Conservation (phyloP, 1,140 invertebrate genomes). For the Scaptomyza hsui region DNA sequence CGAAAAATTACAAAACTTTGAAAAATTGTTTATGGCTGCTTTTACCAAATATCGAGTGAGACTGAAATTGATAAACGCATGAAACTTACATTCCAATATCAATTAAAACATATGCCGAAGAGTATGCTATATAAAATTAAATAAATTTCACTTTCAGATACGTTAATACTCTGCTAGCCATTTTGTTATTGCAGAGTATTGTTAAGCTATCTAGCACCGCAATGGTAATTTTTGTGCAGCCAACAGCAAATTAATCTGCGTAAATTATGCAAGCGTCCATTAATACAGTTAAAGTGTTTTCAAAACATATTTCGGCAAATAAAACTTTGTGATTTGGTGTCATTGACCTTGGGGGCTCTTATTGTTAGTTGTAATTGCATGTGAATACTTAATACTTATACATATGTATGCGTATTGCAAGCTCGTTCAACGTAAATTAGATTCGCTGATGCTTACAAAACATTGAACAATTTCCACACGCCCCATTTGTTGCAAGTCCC, state of each 20-base stretch:
- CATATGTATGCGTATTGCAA: constrained; percentile 12
- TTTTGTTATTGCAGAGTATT: not conserved
- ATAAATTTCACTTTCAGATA: too few species aligned
- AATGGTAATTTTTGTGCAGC: constrained; percentile 33
- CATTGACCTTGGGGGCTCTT: constrained; percentile 26
- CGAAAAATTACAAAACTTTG: not conserved
- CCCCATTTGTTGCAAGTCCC: constrained; percentile 53
- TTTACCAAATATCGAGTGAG: too few species aligned
- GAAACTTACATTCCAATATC: too few species aligned
- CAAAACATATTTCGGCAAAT: constrained; percentile 14
- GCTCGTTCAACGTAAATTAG: constrained; percentile 48
- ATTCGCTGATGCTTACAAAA: constrained; percentile 49
- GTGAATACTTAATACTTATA: constrained; percentile 50
- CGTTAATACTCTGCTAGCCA: too few species aligned
- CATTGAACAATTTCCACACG: constrained; percentile 64
- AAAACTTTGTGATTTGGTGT: constrained; percentile 23
- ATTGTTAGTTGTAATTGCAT: constrained; percentile 31
- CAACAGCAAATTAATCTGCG: constrained; percentile 38
- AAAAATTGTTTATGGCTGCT: not conserved
- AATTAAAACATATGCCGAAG: too few species aligned
- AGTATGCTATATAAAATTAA: too few species aligned
- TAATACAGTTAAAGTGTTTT: too few species aligned
- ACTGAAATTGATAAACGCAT: too few species aligned
- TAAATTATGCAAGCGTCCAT: constrained; percentile 40
- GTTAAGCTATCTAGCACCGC: constrained; percentile 1